These are phyloP conservation scores for Enteromius mattozi DNA, from an alignment of 2,797 vertebrate species.

Conservation along the genomic window DNA sequence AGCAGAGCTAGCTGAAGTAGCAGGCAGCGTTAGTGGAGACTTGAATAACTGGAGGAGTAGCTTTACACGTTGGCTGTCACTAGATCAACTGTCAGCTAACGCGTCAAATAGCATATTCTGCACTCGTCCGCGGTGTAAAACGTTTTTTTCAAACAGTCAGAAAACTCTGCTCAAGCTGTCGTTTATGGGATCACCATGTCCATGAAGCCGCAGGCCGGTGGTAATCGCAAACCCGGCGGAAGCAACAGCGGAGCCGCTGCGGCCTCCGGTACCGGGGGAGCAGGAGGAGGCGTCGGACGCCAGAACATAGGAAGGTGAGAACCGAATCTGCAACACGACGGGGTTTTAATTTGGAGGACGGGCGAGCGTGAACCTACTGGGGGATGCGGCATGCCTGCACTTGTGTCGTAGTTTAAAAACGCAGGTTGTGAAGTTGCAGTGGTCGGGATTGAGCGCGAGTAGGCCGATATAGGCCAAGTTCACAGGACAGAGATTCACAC, in stretches of 20 bases:
- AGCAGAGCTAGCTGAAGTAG: slow-evolving; percentile 67
- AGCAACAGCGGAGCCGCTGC: slow-evolving; percentile 82
- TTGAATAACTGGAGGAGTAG: slow-evolving; percentile 60
- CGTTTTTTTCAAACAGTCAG: slow-evolving; percentile 67
- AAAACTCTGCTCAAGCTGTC: slow-evolving; percentile 64
- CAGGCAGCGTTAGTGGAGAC: slow-evolving; percentile 39
- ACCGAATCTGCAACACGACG: slow-evolving; percentile 22
- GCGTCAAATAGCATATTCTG: slow-evolving; percentile 55
- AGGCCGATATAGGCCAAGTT: slow-evolving; percentile 49
- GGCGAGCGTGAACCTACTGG: background rate
- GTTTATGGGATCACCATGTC: slow-evolving; percentile 96
- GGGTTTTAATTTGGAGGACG: background rate
- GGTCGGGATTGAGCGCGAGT: slow-evolving; percentile 19
- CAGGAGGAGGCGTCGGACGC: slow-evolving; percentile 80
- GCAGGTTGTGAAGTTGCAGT: slow-evolving; percentile 42
- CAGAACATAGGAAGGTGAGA: slow-evolving; percentile 92
- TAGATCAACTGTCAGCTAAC: slow-evolving; percentile 44
- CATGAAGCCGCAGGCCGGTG: slow-evolving; percentile 88
- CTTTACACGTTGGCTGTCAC: slow-evolving; percentile 63
- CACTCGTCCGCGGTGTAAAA: slow-evolving; percentile 63
- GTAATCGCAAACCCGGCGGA: slow-evolving; percentile 88
- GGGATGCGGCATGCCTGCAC: slow-evolving; percentile 38
- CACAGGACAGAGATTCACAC: slow-evolving; percentile 23
- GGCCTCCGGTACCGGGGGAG: slow-evolving; percentile 79
- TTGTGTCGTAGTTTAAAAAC: slow-evolving; percentile 42